phyloP scores from a whole-genome alignment of 2,888 invertebrate species.

The Cosmia trapezina region DNA sequence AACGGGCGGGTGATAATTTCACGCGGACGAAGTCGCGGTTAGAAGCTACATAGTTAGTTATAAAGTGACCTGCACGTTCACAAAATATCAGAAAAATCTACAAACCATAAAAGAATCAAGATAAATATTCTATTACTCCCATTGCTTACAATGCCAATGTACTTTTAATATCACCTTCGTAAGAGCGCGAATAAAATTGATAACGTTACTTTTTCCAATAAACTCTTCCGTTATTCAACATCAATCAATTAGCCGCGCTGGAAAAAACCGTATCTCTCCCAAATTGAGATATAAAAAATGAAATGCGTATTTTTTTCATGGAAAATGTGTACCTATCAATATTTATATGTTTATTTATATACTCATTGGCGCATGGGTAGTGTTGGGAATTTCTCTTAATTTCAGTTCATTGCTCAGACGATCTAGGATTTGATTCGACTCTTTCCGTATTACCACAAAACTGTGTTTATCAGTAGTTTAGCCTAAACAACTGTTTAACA shows the following conservation, averaged over 20 bases:
- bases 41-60: too few species aligned
- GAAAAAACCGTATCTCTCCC: constrained; percentile 65
- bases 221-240: constrained; percentile 70
- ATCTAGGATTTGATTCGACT: not conserved
- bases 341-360: constrained; percentile 8
- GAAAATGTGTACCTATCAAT: constrained; percentile 31
- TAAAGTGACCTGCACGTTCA: not conserved
- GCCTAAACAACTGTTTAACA: too few species aligned
- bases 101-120: not conserved
- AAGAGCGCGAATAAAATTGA: constrained; percentile 65
- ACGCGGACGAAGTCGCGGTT: too few species aligned
- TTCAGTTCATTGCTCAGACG: not conserved
- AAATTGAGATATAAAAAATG: constrained; percentile 50
- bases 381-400: not conserved
- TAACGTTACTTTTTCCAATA: constrained; percentile 73
- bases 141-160: constrained; percentile 45
- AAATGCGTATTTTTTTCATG: constrained; percentile 26
- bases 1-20: too few species aligned
- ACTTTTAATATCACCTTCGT: constrained; percentile 23
- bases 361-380: not conserved
- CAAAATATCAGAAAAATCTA: not conserved
- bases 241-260: constrained; percentile 80
- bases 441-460: too few species aligned
- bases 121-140: constrained; percentile 11
- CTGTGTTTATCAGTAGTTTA: too few species aligned